A percentile compares a stretch with the other conserved stretches of the same genome.
phyloP scores from a whole-genome alignment of 2,888 invertebrate species.

The Eupeodes latifasciatus region DNA sequence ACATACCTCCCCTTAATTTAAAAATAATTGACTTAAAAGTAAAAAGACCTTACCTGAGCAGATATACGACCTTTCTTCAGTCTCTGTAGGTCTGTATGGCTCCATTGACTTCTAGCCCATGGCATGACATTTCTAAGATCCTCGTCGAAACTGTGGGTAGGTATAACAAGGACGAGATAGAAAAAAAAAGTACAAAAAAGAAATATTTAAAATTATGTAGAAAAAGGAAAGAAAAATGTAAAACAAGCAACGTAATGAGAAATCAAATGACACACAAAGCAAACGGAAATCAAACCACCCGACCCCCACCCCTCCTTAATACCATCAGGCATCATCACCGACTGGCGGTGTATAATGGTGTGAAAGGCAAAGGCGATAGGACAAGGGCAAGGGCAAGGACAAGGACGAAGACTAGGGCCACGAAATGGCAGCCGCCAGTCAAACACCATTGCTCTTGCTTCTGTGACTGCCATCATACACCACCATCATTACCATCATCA shows the following conservation, averaged over 20 bases:
- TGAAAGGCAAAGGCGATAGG: no score
- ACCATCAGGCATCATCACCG: no score
- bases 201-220: constrained; percentile 8
- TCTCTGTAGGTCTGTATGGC: constrained; percentile 91
- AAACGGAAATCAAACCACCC: constrained; percentile 22
- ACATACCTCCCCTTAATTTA: background rate
- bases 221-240: constrained; percentile 43
- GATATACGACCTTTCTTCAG: constrained; percentile 90
- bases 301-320: background rate
- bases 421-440: constrained; percentile 8
- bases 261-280: constrained; percentile 69
- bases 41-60: constrained; percentile 87
- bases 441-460: background rate
- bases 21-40: constrained; percentile 19
- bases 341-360: no score
- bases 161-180: constrained; percentile 1
- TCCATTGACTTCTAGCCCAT: constrained; percentile 90
- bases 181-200: background rate
- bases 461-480: background rate
- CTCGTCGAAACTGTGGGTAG: constrained; percentile 86
- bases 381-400: no score
- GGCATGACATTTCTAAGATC: constrained; percentile 89
- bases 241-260: constrained; percentile 66
- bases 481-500: constrained; percentile 1
- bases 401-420: background rate